phyloP scores from a whole-genome alignment of 2,888 invertebrate species.

The Drosophila pseudotakahashii region DNA sequence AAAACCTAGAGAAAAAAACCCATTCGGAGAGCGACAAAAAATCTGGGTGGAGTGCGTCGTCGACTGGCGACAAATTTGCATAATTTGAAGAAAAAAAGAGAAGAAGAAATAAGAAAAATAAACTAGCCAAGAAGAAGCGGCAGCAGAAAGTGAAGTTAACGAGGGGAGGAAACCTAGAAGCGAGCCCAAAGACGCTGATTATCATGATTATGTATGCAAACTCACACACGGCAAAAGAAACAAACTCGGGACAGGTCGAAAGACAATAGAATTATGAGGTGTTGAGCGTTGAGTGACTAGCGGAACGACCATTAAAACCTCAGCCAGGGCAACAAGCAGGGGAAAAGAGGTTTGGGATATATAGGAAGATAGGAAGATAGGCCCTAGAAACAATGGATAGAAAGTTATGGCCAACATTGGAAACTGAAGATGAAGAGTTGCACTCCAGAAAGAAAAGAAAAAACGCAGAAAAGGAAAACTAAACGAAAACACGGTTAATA shows the following conservation, averaged over 20 bases:
- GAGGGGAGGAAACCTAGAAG: slow-evolving; percentile 51
- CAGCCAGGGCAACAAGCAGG: slow-evolving; percentile 31
- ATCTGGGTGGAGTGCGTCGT: slow-evolving; percentile 58
- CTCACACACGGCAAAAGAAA: slow-evolving; percentile 34
- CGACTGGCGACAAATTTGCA: slow-evolving; percentile 65
- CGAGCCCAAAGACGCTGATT: slow-evolving; percentile 62
- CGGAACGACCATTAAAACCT: slow-evolving; percentile 63
- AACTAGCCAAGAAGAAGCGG: slow-evolving; percentile 24
- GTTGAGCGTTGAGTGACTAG: slow-evolving; percentile 74
- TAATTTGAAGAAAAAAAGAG: slow-evolving; percentile 54
- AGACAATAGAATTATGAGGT: slow-evolving; percentile 80
- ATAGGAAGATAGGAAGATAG: neutral
- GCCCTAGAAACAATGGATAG: slow-evolving; percentile 65
- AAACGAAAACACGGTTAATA: slow-evolving; percentile 51
- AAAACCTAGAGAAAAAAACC: slow-evolving; percentile 38
- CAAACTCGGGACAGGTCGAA: slow-evolving; percentile 42
- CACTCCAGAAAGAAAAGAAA: slow-evolving; percentile 29
- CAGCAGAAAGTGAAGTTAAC: slow-evolving; percentile 74
- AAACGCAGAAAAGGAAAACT: slow-evolving; percentile 45
- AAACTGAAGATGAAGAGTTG: slow-evolving; percentile 49
- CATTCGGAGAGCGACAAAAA: slow-evolving; percentile 40
- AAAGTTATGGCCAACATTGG: slow-evolving; percentile 64
- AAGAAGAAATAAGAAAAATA: slow-evolving; percentile 29
- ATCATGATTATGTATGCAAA: slow-evolving; percentile 71
- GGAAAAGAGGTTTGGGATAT: slow-evolving; percentile 21